Evolutionary conservation across 2,113 vertebrate species (phyloP).

Genomic region (Ictalurus punctatus): DNA sequence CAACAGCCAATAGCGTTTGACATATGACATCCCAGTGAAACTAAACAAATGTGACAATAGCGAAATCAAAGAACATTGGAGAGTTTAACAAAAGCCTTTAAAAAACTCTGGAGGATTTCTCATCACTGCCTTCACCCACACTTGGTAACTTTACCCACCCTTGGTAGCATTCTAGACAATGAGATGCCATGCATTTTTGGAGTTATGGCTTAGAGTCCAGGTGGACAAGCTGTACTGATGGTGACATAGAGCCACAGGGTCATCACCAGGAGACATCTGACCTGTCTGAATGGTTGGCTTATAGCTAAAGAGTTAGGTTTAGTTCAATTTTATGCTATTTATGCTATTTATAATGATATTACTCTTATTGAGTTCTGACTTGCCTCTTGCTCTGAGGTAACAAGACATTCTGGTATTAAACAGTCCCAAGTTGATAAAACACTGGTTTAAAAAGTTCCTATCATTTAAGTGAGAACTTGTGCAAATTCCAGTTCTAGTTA

Average conservation of each 20-base stretch:
- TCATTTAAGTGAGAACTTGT: not conserved
- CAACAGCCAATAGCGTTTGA: not conserved
- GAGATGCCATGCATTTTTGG: not conserved
- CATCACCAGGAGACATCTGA: not conserved
- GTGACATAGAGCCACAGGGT: not conserved
- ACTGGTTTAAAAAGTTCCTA: not conserved
- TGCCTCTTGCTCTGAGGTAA: not conserved
- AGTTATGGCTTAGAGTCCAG: not conserved
- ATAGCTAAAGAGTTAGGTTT: not conserved
- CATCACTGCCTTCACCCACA: not conserved
- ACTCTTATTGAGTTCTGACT: not conserved
- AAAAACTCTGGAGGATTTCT: not conserved
- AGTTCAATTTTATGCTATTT: not conserved
- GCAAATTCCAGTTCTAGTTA: not conserved
- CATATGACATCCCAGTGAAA: not conserved
- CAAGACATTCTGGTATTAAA: not conserved
- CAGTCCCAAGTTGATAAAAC: not conserved
- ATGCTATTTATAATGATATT: not conserved
- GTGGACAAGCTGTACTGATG: not conserved
- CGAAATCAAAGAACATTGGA: not conserved
- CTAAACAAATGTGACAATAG: not conserved
- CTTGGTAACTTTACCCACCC: not conserved
- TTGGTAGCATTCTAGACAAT: not conserved
- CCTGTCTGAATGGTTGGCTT: not conserved
- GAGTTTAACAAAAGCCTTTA: not conserved